Base-by-base conservation (phyloP, 1,140 invertebrate species). In the Drosophila melanica region DNA sequence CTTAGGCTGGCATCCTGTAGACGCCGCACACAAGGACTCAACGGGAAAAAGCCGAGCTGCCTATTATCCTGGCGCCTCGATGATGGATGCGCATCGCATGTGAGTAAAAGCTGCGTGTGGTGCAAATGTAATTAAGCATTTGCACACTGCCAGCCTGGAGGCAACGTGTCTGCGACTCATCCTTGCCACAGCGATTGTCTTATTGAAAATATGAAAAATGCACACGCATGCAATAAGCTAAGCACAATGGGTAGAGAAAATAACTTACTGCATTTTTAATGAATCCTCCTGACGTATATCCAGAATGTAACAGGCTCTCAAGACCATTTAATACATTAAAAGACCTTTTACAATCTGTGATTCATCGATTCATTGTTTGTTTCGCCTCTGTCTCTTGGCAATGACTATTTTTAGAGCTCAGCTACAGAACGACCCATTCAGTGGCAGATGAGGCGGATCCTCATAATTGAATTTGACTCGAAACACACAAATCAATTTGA, bases 71-170 rank as follows among this genome's bases (percentile, higher is more conserved):
- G 66, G 58, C 27, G 23, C 35, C 42, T 50, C 63, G 47, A 50
- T 86, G 82, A 86, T 86, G 82, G 72, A 86, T 86, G 78, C 62
- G 62, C 77, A 78, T 70, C 70, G 78, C 70, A 62, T 72, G 64
- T 72, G 64, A 64, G 73, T 55, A 77, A 45, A 48, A 55, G 57
- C 48, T 78, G 70, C 79, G 79, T 82, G 79, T 59, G 68, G 18
- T 63, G 79, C 72, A 89, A 89, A 87, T 89, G 82, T 89, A 89
- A 87, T 87, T 87, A 87, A 84, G 84, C 84, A 71, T 79, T 87
- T 70, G 59, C 55, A 65, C 30, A 60, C 58, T 37, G 48, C 55
- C 44, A 35, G 37, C 44, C 35, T 27, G 45, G 12, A 59, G 20
- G 37, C 30, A 37, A 12, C 41, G 33, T 41, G 20, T 51, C 12